Evolutionary conservation across 2,113 vertebrate genomes (phyloP).

Genomic region (Tachuris rubrigastra): DNA sequence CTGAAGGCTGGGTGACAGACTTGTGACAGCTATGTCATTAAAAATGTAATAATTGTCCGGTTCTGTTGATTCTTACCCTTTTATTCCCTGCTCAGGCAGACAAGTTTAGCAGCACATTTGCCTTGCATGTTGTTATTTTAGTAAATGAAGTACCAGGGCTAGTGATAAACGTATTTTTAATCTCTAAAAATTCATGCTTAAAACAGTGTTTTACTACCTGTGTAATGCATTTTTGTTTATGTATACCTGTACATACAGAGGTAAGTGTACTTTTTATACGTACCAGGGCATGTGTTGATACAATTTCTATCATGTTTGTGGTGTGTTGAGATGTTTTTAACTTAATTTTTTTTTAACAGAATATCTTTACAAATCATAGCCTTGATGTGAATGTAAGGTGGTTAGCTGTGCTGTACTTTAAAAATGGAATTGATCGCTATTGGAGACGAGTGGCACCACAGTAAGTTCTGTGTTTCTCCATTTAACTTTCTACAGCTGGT

Average conservation of each 20-base stretch:
- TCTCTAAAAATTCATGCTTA: neutral
- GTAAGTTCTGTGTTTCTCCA: slow-evolving; percentile 76
- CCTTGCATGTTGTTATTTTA: fast-evolving
- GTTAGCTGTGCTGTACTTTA: slow-evolving; percentile 97
- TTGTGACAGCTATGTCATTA: neutral
- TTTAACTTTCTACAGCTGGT: neutral
- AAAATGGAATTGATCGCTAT: slow-evolving; percentile 98
- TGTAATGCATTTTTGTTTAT: neutral
- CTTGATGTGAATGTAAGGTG: slow-evolving; percentile 96
- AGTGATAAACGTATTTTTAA: neutral
- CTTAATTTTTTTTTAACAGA: slow-evolving; percentile 71
- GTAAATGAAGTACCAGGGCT: neutral
- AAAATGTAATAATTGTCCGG: neutral
- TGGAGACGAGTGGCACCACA: slow-evolving; percentile 95
- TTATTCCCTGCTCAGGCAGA: neutral
- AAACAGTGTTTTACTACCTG: neutral
- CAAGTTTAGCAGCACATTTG: neutral
- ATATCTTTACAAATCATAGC: slow-evolving; percentile 95
- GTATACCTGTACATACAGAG: neutral
- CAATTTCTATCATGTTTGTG: neutral
- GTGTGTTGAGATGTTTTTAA: neutral
- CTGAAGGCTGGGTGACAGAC: neutral
- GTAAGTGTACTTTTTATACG: neutral
- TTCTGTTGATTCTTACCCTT: neutral
- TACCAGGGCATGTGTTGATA: neutral